Percentiles rank a stretch among this genome's conserved stretches.
Evolutionary conservation across 2,797 vertebrate genomes (phyloP).

Genomic region (Enteromius unitaeniatus): DNA sequence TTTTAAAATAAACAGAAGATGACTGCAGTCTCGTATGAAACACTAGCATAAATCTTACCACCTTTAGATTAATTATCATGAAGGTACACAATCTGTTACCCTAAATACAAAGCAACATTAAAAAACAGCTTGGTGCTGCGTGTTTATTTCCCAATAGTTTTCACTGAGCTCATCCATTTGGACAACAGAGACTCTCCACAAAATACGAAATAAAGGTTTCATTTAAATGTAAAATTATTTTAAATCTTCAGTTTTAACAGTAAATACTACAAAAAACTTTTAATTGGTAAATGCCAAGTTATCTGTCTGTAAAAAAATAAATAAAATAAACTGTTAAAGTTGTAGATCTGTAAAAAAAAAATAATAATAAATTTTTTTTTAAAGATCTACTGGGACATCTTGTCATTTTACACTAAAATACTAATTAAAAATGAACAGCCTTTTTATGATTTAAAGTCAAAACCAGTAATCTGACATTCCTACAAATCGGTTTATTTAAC

Average conservation of each 20-base stretch:
- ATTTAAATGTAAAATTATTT: not conserved
- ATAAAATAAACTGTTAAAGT: too few relatives aligned
- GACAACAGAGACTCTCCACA: not conserved
- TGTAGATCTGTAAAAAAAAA: too few relatives aligned
- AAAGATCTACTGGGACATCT: not conserved
- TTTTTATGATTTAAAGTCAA: not conserved
- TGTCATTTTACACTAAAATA: not conserved
- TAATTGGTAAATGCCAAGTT: not conserved
- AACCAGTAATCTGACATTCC: not conserved
- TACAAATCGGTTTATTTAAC: not conserved
- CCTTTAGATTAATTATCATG: not conserved
- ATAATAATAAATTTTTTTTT: not conserved
- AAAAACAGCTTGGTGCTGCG: not conserved
- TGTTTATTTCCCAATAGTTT: not conserved
- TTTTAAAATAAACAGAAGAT: conserved; percentile 30
- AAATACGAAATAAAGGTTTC: not conserved
- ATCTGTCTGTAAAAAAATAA: not conserved
- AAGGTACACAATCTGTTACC: not conserved
- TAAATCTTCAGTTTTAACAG: not conserved
- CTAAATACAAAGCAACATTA: not conserved
- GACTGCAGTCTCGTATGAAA: not conserved
- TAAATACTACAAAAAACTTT: not conserved
- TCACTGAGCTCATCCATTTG: not conserved
- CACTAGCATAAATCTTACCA: not conserved
- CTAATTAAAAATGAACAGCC: not conserved